Evolutionary conservation across 2,113 vertebrate genomes (phyloP).

Genomic region (Plectropomus leopardus): DNA sequence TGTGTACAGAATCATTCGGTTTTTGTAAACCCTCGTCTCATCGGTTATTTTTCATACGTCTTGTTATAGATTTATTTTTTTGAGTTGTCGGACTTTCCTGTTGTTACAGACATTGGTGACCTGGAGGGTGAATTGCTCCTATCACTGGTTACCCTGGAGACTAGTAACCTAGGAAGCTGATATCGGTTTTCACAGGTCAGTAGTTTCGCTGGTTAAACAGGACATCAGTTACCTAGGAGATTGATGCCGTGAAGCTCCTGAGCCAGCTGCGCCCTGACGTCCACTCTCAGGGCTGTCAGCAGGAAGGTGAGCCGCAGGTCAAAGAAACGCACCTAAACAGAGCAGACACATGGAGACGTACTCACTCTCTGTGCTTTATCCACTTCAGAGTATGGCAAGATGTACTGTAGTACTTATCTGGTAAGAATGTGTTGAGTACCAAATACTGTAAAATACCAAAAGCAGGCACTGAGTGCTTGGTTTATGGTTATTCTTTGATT

Average conservation of each 20-base stretch:
- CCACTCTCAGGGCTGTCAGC: constrained; percentile 90
- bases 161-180: not conserved
- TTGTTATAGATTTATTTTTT: not conserved
- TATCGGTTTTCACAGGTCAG: not conserved
- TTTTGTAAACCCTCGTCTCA: not conserved
- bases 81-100: not conserved
- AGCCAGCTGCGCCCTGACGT: constrained; percentile 89
- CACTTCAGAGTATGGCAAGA: not conserved
- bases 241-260: constrained; percentile 89
- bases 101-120: not conserved
- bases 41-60: not conserved
- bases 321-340: constrained; percentile 88
- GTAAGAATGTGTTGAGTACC: not conserved
- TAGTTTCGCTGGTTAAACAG: constrained; percentile 66
- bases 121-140: not conserved
- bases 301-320: constrained; percentile 93
- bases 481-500: not conserved
- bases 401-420: not conserved
- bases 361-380: not conserved
- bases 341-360: not conserved
- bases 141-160: not conserved
- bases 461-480: not conserved
- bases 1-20: not conserved
- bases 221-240: constrained; percentile 86
- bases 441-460: not conserved